These are phyloP conservation scores for Sarcophaga subvicina DNA, from an alignment of 2,888 invertebrate genomes.

Conservation along the genomic window DNA sequence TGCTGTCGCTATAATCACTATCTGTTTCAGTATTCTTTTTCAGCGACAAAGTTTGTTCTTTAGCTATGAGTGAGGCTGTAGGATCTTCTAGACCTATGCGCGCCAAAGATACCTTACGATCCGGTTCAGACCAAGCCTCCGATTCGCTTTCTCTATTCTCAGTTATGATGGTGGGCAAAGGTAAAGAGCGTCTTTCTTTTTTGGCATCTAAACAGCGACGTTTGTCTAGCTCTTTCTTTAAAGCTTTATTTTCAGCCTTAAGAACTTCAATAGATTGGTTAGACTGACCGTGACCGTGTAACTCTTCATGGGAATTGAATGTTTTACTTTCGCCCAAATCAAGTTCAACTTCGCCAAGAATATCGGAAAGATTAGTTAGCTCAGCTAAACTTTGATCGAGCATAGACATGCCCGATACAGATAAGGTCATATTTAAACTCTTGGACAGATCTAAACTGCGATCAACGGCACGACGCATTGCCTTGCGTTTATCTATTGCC, in stretches of 20 bases:
- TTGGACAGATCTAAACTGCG: conserved; percentile 83
- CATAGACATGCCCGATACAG: conserved; percentile 79
- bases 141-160: conserved; percentile 85
- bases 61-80: conserved; percentile 70
- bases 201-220: conserved; percentile 74
- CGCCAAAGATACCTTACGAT: conserved; percentile 90
- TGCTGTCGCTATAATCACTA: conserved; percentile 77
- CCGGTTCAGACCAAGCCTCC: conserved; percentile 94
- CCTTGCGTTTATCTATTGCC: conserved; percentile 82
- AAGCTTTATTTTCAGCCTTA: conserved; percentile 76
- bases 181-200: conserved; percentile 79
- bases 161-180: conserved; percentile 72
- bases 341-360: conserved; percentile 76
- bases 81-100: conserved; percentile 87
- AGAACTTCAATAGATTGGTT: conserved; percentile 74
- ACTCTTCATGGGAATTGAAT: conserved; percentile 77
- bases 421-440: conserved; percentile 81
- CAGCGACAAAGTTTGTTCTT: conserved; percentile 69
- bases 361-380: conserved; percentile 82
- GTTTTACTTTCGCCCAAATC: conserved; percentile 72
- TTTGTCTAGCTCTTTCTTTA: conserved; percentile 76
- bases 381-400: conserved; percentile 83
- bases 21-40: conserved; percentile 75
- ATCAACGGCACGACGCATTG: conserved; percentile 83
- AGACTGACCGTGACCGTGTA: conserved; percentile 67